Base-by-base conservation (phyloP, 2,888 invertebrate species). In the Seira musarum region DNA sequence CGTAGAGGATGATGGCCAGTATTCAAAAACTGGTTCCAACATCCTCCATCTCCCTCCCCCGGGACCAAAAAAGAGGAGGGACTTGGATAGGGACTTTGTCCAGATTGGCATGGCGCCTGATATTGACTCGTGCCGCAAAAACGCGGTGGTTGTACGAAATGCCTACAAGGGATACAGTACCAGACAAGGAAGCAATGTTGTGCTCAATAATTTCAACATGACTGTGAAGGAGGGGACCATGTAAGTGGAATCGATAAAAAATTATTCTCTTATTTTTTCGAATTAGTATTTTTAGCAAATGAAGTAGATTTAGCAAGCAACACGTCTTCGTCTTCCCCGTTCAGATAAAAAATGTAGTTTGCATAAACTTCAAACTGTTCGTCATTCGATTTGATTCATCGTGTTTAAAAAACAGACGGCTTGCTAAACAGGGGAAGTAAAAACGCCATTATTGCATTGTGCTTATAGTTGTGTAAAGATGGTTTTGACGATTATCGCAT, bases 191-290 rank as follows among this genome's bases (percentile, higher is more conserved):
- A 67, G 64, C 15, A 76, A 75, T 13, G 25, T 71, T n/a, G 71
- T 83, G 6, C 81, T 83, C 30, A 53, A 80, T 15, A 80, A 82
- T 22, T 77, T 82, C 66, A 80, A 77, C 61, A 83, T 83, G 83
- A 67, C 71, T 25, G 83, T 82, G 21, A 63, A 80, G 75, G 71
- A 82, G 49, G 83, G 83, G 22, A 82, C 82, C 0, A 83, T 83
- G 83, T 83, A 80, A 82, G 74, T 8, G 40, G 13, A 40, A 63
- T 63, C 24, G 8, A 21, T 24, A 24, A 19, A 63, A 22, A 8
- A 63, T 63, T 60, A 15, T 60, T 60, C 5, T 5, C 17, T n/a
- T n/a, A 5, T 17, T 15, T 5, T 15, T 17, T 5, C 60, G 17
- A 6, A 10, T 15, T 5, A 60, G 17, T 15, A 60, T 17, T n/a